These are phyloP conservation scores for Rhagonycha lutea DNA, from an alignment of 2,888 invertebrate species.

Conservation along the genomic window DNA sequence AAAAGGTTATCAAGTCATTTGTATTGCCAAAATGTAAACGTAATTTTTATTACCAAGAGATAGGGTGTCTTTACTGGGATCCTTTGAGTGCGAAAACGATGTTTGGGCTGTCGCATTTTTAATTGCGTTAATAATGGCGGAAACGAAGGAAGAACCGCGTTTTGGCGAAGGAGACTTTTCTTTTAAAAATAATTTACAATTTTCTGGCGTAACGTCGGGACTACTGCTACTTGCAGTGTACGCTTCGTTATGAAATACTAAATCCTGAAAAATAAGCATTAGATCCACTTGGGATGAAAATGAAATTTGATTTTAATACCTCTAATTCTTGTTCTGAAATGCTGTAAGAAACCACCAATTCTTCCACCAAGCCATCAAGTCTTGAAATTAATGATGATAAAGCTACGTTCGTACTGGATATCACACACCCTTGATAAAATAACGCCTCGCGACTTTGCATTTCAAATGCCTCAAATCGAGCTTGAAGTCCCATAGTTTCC, in stretches of 20 bases:
- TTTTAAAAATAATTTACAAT: constrained; percentile 42
- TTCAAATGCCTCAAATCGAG: constrained; percentile 67
- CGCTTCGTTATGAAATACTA: constrained; percentile 79
- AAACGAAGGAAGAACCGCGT: constrained; percentile 69
- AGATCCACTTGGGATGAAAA: background rate
- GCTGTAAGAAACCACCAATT: constrained; percentile 71
- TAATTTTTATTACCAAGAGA: constrained; percentile 40
- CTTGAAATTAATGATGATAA: constrained; percentile 70
- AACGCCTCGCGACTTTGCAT: constrained; percentile 66
- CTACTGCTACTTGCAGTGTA: constrained; percentile 75
- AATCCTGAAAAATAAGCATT: constrained; percentile 61
- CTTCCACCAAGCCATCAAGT: constrained; percentile 72
- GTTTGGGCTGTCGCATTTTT: constrained; percentile 59
- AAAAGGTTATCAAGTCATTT: constrained; percentile 14
- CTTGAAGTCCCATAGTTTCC: constrained; percentile 69
- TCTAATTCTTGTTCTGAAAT: constrained; percentile 77
- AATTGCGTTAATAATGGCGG: constrained; percentile 74
- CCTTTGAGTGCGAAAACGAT: constrained; percentile 42
- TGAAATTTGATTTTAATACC: constrained; percentile 52
- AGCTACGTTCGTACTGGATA: constrained; percentile 71
- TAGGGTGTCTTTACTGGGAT: constrained; percentile 47
- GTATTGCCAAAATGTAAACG: background rate
- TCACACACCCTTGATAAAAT: constrained; percentile 70
- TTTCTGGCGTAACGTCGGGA: constrained; percentile 68
- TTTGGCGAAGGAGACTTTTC: constrained; percentile 62